Evolutionary conservation across 2,113 vertebrate genomes (phyloP), one percentile per base, ranked within the genome.

Genomic region (Stictonetta naevosa): DNA sequence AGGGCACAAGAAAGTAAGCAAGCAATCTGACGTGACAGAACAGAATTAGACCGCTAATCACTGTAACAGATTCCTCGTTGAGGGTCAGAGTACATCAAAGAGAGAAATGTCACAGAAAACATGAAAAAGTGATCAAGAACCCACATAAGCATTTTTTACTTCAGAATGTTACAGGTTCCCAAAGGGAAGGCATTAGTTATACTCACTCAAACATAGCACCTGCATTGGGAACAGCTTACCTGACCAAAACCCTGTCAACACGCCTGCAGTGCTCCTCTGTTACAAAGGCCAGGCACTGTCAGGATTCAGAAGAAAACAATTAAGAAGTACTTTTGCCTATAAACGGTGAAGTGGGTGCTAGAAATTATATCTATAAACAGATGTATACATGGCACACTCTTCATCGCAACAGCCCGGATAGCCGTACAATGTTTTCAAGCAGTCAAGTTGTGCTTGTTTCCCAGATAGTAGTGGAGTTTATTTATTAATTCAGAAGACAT

Each of bases 111-210:
- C 62, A 42, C 71, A 17, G 66, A 26, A 52, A 44, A 46, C 23
- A 33, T 0, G 3, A 11, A 78, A 56, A 38, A 8, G 10, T 0
- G 1, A 15, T 2, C 0, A 1, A 28, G 16, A 17, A 11, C 1
- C 34, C 55, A 13, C 44, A 74, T 1, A 26, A 2, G 3, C 0
- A 13, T 3, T 2, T 22, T 21, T 19, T 11, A 23, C 59, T 38
- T 19, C 8, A 7, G 48, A 66, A 48, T 13, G 13, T 2, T 26
- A 38, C 26, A 28, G 52, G 10, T 20, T 77, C 50, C 36, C 55
- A 48, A 42, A 69, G 23, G 36, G 17, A 8, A 6, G 3, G 46
- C 33, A 13, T 25, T 44, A 23, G 55, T 3, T 52, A 17, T 23
- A 33, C 34, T 18, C 3, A 13, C 14, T 36, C 79, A 82, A 44